phyloP scores from a whole-genome alignment of 2,888 invertebrate genomes.

The Callimorpha dominula region DNA sequence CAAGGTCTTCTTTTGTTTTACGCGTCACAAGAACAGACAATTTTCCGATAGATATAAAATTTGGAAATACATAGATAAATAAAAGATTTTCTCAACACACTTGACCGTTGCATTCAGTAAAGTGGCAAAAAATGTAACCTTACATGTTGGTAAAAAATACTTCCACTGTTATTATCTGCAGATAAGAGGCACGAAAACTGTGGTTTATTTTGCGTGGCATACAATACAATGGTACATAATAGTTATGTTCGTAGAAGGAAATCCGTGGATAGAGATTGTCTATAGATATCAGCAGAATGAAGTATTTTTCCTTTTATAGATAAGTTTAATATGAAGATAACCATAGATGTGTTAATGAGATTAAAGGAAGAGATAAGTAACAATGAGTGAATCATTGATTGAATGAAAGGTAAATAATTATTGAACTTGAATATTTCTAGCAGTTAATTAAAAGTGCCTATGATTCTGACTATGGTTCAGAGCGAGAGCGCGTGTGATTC shows the following conservation, averaged over 20 bases:
- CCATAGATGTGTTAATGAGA: not conserved
- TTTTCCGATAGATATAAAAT: constrained; percentile 38
- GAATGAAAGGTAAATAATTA: not conserved
- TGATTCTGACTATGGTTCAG: too few species aligned
- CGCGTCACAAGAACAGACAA: constrained; percentile 21
- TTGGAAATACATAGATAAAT: not conserved
- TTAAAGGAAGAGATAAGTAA: not conserved
- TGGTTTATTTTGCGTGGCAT: constrained; percentile 20
- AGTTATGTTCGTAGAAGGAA: constrained; percentile 16
- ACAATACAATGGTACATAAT: constrained; percentile 20
- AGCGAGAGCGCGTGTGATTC: too few species aligned
- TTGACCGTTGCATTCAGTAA: constrained; percentile 38
- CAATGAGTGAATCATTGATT: not conserved
- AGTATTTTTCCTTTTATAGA: constrained; percentile 20
- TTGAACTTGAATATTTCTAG: not conserved
- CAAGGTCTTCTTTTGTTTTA: constrained; percentile 61
- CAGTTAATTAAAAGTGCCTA: too few species aligned
- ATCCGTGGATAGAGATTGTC: constrained; percentile 8
- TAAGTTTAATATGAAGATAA: not conserved
- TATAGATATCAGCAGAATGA: constrained; percentile 17
- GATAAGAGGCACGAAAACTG: constrained; percentile 42
- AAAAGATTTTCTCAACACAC: not conserved
- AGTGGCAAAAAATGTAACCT: constrained; percentile 52
- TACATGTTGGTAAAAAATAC: constrained; percentile 40
- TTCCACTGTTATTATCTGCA: constrained; percentile 45